These are phyloP conservation scores for Erinaceus europaeus DNA, from an alignment of 2,113 vertebrate genomes.

Conservation along the genomic window DNA sequence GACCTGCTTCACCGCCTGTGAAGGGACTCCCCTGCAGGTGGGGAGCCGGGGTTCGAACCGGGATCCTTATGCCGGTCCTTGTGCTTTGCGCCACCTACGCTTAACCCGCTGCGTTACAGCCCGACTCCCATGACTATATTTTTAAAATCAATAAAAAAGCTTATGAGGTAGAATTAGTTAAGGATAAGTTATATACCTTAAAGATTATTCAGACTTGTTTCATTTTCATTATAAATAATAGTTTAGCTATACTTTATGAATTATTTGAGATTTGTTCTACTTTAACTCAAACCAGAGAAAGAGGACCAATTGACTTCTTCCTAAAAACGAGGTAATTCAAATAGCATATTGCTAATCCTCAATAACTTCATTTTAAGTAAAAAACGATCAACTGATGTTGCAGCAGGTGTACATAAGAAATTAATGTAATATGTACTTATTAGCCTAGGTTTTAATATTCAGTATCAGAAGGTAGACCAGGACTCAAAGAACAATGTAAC, in stretches of 20 bases:
- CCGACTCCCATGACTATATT: background rate
- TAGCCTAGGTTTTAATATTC: background rate
- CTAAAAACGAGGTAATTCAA: background rate
- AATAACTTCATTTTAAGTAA: background rate
- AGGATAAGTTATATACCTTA: background rate
- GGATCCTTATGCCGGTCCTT: no score
- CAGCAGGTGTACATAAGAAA: background rate
- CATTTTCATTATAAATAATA: conserved; percentile 8
- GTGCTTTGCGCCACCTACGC: no score
- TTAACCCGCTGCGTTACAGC: no score
- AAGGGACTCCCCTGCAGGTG: no score
- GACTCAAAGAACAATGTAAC: background rate
- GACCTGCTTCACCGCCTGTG: no score
- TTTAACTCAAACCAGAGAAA: background rate
- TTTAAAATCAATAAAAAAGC: conserved; percentile 5
- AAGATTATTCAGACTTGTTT: background rate
- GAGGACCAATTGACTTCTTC: background rate
- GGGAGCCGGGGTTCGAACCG: no score
- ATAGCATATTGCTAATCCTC: background rate
- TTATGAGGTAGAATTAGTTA: conserved; percentile 23
- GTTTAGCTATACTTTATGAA: background rate
- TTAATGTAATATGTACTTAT: background rate
- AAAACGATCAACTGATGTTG: background rate
- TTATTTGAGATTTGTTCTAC: conserved; percentile 13
- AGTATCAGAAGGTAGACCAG: background rate